These are phyloP conservation scores for Zygaena filipendulae DNA, from an alignment of 2,888 invertebrate species.

Conservation along the genomic window DNA sequence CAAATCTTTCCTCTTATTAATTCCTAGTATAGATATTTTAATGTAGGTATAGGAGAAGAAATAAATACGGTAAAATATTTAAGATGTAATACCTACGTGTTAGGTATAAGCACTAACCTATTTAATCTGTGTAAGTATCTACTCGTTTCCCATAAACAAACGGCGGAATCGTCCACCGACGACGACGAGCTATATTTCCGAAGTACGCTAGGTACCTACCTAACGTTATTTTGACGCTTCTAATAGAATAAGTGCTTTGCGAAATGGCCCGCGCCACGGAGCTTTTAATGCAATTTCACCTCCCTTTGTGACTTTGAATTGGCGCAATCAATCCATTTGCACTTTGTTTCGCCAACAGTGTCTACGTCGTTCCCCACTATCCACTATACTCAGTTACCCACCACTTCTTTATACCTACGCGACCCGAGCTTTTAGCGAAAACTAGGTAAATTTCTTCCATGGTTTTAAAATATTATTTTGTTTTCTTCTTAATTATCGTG, in stretches of 20 bases:
- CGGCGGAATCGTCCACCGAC: too few relatives aligned
- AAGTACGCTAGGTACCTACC: constrained; percentile 44
- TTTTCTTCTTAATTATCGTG: too few relatives aligned
- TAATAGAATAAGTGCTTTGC: constrained; percentile 65
- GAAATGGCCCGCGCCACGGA: constrained; percentile 62
- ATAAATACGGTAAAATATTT: too few relatives aligned
- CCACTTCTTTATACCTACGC: constrained; percentile 22
- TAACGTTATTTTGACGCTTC: constrained; percentile 60
- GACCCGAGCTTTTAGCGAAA: constrained; percentile 44
- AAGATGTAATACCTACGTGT: too few relatives aligned
- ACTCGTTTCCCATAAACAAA: too few relatives aligned
- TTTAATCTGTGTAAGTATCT: too few relatives aligned
- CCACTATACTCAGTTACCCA: too few relatives aligned
- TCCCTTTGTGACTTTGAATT: constrained; percentile 65
- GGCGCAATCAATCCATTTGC: constrained; percentile 70
- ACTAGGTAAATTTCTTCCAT: constrained; percentile 40
- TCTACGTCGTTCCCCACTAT: constrained; percentile 25
- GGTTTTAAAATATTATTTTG: too few relatives aligned
- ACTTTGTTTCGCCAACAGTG: constrained; percentile 66
- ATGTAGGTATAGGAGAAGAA: too few relatives aligned
- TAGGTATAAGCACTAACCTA: too few relatives aligned
- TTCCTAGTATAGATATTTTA: too few relatives aligned
- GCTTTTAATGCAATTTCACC: constrained; percentile 65
- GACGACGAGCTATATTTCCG: constrained; percentile 21
- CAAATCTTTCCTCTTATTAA: too few relatives aligned